Percentiles rank a stretch among this genome's conserved stretches.
Evolutionary conservation across 2,797 vertebrate species (phyloP).

Genomic region (Sebastes iracundus): DNA sequence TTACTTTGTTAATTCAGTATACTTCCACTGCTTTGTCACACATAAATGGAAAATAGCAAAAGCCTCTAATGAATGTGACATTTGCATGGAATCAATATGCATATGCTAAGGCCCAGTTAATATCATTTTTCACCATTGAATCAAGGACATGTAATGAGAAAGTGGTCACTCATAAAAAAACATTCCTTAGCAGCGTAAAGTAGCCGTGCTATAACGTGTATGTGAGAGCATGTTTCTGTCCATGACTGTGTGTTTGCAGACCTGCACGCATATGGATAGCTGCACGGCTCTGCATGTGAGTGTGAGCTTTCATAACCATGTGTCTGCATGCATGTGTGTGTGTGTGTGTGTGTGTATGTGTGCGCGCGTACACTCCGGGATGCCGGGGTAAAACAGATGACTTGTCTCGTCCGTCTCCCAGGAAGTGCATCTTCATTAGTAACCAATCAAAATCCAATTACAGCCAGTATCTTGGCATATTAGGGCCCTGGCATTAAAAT

Average conservation of each 20-base stretch:
- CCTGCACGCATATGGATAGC: neutral
- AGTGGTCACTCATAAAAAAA: neutral
- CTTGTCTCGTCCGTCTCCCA: conserved; percentile 78
- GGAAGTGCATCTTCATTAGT: conserved; percentile 86
- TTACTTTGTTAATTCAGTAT: neutral
- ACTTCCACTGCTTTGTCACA: neutral
- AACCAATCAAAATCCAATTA: conserved; percentile 88
- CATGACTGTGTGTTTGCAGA: neutral
- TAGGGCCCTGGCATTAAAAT: conserved; percentile 82
- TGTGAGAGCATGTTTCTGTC: neutral
- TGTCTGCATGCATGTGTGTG: neutral
- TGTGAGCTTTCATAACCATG: neutral
- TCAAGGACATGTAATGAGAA: neutral
- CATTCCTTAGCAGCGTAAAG: neutral
- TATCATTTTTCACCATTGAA: neutral
- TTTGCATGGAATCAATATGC: neutral
- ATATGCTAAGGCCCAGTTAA: neutral
- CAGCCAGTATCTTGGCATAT: conserved; percentile 81
- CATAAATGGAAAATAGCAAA: neutral
- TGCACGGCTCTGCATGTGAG: neutral
- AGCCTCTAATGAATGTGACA: neutral
- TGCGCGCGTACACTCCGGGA: neutral
- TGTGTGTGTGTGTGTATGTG: conserved; percentile 16
- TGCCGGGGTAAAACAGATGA: conserved; percentile 76
- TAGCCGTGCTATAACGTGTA: neutral